phyloP scores from a whole-genome alignment of 2,113 vertebrate species.

The Xiphophorus couchianus region DNA sequence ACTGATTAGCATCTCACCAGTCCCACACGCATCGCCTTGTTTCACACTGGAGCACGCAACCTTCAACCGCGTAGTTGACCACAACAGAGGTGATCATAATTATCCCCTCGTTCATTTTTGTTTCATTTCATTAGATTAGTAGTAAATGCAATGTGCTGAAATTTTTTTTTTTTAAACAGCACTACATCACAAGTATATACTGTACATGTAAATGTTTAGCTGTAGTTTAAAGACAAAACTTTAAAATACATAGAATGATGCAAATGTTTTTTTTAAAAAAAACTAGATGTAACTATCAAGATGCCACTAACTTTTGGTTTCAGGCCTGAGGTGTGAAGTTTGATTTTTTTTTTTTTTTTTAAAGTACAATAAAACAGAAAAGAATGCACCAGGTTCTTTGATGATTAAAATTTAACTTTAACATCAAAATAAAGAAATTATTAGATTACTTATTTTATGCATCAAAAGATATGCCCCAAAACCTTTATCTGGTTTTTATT shows the following conservation, averaged over 20 bases:
- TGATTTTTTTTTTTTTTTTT: too few species aligned
- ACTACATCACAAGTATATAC: background rate
- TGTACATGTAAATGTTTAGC: background rate
- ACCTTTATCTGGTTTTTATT: too few species aligned
- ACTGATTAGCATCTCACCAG: conserved; percentile 38
- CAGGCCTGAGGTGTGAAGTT: too few species aligned
- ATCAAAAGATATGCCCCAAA: too few species aligned
- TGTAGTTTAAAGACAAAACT: background rate
- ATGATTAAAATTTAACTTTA: too few species aligned
- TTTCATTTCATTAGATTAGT: background rate
- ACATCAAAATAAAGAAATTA: too few species aligned
- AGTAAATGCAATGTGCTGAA: background rate
- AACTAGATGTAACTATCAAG: background rate
- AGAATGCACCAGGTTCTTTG: too few species aligned
- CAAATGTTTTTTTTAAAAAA: background rate
- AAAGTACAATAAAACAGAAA: too few species aligned
- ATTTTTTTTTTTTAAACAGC: background rate
- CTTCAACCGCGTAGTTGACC: conserved; percentile 1
- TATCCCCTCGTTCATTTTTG: background rate
- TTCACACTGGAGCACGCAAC: background rate
- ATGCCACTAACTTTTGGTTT: too few species aligned
- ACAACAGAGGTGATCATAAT: background rate
- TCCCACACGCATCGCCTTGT: conserved; percentile 24
- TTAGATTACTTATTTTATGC: too few species aligned
- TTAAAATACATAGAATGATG: background rate